Conservation (phyloP, 92 coral and sea anemone genomes). For the Chrysogorgia sp. region DNA sequence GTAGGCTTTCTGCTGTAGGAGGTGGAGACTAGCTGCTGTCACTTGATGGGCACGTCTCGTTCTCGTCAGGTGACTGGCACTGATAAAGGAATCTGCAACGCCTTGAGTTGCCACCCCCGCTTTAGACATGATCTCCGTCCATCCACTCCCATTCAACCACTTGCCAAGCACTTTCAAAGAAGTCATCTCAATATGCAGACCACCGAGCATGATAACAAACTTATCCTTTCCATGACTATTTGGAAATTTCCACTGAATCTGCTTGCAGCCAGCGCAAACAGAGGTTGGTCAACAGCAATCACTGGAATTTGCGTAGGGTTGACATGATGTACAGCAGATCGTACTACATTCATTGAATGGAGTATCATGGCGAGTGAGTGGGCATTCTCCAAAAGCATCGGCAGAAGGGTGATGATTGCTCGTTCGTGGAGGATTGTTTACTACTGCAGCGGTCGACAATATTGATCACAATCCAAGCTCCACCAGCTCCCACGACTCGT, state of each 20-base stretch:
- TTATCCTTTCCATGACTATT: constrained; percentile 46
- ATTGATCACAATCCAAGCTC: too few species aligned
- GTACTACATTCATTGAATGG: constrained; percentile 20
- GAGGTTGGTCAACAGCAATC: constrained; percentile 43
- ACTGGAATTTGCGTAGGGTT: constrained; percentile 44
- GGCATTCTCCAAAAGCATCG: constrained; percentile 48
- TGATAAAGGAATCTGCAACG: constrained; percentile 37
- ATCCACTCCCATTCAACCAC: constrained; percentile 18
- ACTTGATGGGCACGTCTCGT: constrained; percentile 44
- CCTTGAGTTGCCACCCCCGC: constrained; percentile 25
- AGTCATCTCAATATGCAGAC: constrained; percentile 51
- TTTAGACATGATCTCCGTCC: not conserved
- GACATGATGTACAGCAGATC: constrained; percentile 47
- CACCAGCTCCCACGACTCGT: too few species aligned
- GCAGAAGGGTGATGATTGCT: constrained; percentile 28
- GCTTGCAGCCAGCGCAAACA: constrained; percentile 57
- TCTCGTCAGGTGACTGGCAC: constrained; percentile 29
- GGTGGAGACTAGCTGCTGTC: constrained; percentile 29
- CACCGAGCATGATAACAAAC: constrained; percentile 48
- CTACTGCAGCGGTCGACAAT: too few species aligned
- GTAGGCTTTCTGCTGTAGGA: too few species aligned
- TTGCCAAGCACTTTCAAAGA: constrained; percentile 44
- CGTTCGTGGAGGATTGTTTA: too few species aligned
- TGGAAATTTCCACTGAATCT: constrained; percentile 29
- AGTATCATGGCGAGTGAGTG: constrained; percentile 52